Conservation (phyloP, 2,113 vertebrate species). For the Hiodon alosoides region DNA sequence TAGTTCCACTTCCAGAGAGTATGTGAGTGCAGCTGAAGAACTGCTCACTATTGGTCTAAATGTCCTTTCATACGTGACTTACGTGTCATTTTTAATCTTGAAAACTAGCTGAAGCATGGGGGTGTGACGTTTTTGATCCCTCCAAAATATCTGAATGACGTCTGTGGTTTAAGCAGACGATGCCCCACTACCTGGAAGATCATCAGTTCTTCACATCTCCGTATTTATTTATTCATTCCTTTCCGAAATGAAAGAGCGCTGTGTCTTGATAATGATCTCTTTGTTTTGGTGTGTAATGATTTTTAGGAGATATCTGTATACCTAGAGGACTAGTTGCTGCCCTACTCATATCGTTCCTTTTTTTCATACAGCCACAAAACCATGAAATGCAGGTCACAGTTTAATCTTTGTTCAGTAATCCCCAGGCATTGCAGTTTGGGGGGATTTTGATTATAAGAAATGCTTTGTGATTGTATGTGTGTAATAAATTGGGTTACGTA, state of each 20-base stretch:
- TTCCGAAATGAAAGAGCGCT: background rate
- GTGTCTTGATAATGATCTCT: background rate
- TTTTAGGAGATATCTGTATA: background rate
- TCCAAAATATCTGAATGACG: background rate
- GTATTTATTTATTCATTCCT: background rate
- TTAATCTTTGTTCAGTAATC: background rate
- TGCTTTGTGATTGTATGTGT: background rate
- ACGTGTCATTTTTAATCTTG: too few relatives aligned
- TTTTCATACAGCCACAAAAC: background rate
- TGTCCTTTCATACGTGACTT: too few relatives aligned
- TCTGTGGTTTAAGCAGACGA: background rate
- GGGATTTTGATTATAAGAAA: slow-evolving; percentile 4
- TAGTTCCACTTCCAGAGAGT: too few relatives aligned
- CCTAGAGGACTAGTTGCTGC: background rate
- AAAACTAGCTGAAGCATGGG: too few relatives aligned
- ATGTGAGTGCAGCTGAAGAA: too few relatives aligned
- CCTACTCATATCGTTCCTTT: background rate
- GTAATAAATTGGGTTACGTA: background rate
- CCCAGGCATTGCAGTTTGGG: background rate
- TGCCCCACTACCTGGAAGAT: background rate
- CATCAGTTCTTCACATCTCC: background rate
- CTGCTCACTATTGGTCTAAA: too few relatives aligned
- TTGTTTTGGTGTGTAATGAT: background rate
- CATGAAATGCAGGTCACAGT: background rate
- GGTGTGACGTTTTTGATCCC: too few relatives aligned